phyloP scores from a whole-genome alignment of 2,113 vertebrate genomes.

The Silurus glanis region DNA sequence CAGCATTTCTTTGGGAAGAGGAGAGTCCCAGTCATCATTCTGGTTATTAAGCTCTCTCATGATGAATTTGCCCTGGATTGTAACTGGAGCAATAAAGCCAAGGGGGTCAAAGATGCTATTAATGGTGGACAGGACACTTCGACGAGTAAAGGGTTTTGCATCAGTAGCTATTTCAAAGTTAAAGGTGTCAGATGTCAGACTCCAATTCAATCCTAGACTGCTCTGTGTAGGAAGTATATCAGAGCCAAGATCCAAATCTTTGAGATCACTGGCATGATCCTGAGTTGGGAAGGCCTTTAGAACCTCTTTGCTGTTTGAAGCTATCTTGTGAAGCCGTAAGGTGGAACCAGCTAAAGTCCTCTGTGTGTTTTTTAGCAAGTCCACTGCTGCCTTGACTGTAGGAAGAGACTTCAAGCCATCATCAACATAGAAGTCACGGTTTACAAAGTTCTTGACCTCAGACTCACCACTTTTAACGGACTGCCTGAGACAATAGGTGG shows the following conservation, averaged over 20 bases:
- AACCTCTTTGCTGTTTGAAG: neutral
- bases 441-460: too few species aligned
- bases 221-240: too few species aligned
- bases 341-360: neutral
- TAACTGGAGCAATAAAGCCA: neutral
- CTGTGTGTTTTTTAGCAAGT: neutral
- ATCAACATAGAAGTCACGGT: too few species aligned
- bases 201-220: too few species aligned
- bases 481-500: too few species aligned
- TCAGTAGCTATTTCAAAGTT: neutral
- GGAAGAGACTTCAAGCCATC: neutral
- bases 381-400: neutral
- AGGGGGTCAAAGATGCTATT: neutral
- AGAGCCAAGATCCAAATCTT: too few species aligned
- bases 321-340: neutral
- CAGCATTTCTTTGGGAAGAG: too few species aligned
- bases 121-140: neutral
- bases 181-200: neutral
- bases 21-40: too few species aligned
- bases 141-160: slow-evolving; percentile 11
- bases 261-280: too few species aligned
- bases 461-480: too few species aligned
- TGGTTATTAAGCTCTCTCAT: neutral
- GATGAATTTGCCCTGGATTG: neutral
- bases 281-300: neutral